Evolutionary conservation across 2,888 invertebrate species (phyloP).

Genomic region (Xylophagus ater): DNA sequence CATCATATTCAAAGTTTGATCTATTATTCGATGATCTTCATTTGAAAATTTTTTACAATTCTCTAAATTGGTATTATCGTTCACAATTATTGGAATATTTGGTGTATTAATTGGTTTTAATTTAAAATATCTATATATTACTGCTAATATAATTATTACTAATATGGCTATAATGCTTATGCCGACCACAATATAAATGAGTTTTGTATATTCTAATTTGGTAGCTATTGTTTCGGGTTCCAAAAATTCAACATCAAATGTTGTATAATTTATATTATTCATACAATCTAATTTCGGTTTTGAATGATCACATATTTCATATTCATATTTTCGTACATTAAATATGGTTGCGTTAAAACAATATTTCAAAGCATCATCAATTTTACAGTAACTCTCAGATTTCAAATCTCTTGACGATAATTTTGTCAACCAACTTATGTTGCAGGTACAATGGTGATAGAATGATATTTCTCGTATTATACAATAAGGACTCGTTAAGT

Average conservation of each 20-base stretch:
- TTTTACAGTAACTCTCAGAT: constrained; percentile 31
- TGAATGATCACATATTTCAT: constrained; percentile 30
- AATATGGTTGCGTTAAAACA: constrained; percentile 33
- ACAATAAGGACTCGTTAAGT: constrained; percentile 29
- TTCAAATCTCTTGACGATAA: constrained; percentile 30
- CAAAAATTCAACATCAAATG: constrained; percentile 27
- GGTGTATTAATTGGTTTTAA: constrained; percentile 9
- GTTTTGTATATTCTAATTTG: constrained; percentile 16
- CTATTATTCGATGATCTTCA: constrained; percentile 26
- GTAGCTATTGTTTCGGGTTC: no score
- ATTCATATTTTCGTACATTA: constrained; percentile 29
- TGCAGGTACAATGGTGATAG: constrained; percentile 29
- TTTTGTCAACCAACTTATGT: constrained; percentile 26
- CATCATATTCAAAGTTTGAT: constrained; percentile 25
- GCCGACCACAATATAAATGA: constrained; percentile 13
- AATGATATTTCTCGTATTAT: constrained; percentile 29
- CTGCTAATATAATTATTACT: constrained; percentile 14
- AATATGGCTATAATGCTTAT: constrained; percentile 8
- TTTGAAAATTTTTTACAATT: constrained; percentile 21
- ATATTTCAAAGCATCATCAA: constrained; percentile 23
- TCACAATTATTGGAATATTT: neutral
- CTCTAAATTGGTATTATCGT: constrained; percentile 6
- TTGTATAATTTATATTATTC: constrained; percentile 25
- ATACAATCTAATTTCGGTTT: constrained; percentile 27
- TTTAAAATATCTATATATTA: constrained; percentile 11